Evolutionary conservation across 2,888 invertebrate genomes (phyloP).

Genomic region (Biston stratarius): DNA sequence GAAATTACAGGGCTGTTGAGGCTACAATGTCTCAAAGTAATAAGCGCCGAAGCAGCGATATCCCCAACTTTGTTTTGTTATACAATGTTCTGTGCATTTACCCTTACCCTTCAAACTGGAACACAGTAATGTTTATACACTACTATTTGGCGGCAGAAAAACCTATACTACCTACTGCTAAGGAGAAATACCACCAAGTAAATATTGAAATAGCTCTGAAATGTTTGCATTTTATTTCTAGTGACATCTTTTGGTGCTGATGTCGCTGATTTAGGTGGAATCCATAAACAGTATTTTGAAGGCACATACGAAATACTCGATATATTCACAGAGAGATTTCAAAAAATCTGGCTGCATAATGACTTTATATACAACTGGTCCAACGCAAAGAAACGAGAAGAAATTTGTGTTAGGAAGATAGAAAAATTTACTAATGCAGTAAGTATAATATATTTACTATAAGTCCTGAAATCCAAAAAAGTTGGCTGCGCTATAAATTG

Average conservation of each 20-base stretch:
- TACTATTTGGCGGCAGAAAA: no score
- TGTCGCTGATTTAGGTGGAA: slow-evolving; percentile 16
- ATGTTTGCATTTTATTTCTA: slow-evolving; percentile 1
- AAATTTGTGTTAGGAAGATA: slow-evolving; percentile 48
- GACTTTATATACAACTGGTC: slow-evolving; percentile 44
- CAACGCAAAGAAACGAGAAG: slow-evolving; percentile 49
- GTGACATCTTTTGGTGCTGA: slow-evolving; percentile 34
- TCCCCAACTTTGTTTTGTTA: no score
- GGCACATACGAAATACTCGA: slow-evolving; percentile 31
- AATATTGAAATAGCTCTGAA: no score
- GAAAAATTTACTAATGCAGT: slow-evolving; percentile 52
- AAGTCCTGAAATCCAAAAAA: not conserved
- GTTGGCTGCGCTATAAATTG: no score
- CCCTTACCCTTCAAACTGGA: no score
- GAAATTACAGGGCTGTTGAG: no score
- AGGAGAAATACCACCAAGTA: no score
- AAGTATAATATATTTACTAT: slow-evolving; percentile 13
- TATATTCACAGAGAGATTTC: slow-evolving; percentile 32
- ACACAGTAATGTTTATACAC: no score
- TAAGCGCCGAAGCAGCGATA: no score
- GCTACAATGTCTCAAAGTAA: no score
- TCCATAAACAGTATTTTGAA: slow-evolving; percentile 24
- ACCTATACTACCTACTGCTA: no score
- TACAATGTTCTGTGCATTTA: no score
- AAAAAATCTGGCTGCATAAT: slow-evolving; percentile 42